A percentile compares a stretch with the other conserved stretches of the same genome.
phyloP scores from a whole-genome alignment of 1,140 invertebrate genomes.

The Charaxes varanes region DNA sequence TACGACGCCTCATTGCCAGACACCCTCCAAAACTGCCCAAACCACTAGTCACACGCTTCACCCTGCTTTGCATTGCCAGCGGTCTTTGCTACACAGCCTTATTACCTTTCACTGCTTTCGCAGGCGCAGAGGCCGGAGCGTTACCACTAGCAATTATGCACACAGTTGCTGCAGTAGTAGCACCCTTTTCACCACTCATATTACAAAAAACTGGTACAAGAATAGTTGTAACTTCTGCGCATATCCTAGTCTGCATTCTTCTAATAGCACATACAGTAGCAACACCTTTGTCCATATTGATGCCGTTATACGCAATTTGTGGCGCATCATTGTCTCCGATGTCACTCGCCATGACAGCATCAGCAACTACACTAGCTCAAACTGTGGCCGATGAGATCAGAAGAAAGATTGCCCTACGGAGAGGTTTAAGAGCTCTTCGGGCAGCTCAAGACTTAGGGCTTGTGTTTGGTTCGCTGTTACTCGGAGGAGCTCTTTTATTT shows the following conservation, averaged over 20 bases:
- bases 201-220: slow-evolving; percentile 54
- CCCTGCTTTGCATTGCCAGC: slow-evolving; percentile 62
- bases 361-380: slow-evolving; percentile 60
- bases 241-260: slow-evolving; percentile 41
- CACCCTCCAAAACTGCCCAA: slow-evolving; percentile 49
- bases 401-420: slow-evolving; percentile 53
- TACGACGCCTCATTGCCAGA: slow-evolving; percentile 76
- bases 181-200: slow-evolving; percentile 77
- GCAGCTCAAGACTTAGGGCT: slow-evolving; percentile 77
- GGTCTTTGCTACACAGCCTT: slow-evolving; percentile 64
- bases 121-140: slow-evolving; percentile 66
- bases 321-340: slow-evolving; percentile 76
- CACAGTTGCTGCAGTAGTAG: slow-evolving; percentile 75
- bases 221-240: slow-evolving; percentile 36
- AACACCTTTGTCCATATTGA: slow-evolving; percentile 54
- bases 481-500: slow-evolving; percentile 50
- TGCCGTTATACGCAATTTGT: slow-evolving; percentile 76
- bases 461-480: slow-evolving; percentile 58
- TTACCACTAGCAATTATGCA: slow-evolving; percentile 72
- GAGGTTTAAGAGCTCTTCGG: slow-evolving; percentile 59
- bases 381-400: slow-evolving; percentile 57
- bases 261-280: slow-evolving; percentile 46
- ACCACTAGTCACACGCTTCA: slow-evolving; percentile 74
- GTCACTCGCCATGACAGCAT: slow-evolving; percentile 74
- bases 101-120: slow-evolving; percentile 55